A percentile compares a stretch with the other conserved stretches of the same genome.
These are phyloP conservation scores for Aspidoscelis tigris DNA, from an alignment of 2,113 vertebrate species.

Conservation along the genomic window DNA sequence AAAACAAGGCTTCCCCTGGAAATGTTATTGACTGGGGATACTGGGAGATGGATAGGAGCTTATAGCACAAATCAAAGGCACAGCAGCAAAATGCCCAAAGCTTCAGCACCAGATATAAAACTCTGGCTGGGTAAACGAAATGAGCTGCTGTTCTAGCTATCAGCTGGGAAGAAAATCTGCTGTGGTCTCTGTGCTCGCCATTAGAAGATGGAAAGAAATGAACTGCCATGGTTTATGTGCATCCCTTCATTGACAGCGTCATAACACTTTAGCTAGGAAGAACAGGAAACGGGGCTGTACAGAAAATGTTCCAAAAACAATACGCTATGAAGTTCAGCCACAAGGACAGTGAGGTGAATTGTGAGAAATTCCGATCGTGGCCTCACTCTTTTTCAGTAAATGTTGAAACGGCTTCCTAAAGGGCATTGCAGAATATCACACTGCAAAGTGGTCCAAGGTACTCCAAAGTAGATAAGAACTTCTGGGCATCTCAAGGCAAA, in stretches of 20 bases:
- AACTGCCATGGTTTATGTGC: neutral
- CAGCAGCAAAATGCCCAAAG: conserved; percentile 6
- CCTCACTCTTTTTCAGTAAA: too few species aligned
- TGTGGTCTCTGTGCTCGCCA: conserved; percentile 9
- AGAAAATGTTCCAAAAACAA: neutral
- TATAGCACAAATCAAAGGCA: conserved; percentile 9
- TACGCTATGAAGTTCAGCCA: neutral
- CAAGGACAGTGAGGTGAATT: neutral
- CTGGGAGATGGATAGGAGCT: neutral
- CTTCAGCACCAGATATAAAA: neutral
- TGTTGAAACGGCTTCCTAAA: neutral
- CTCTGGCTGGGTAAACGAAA: neutral
- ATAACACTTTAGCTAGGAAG: neutral
- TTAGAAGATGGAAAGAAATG: conserved; percentile 15
- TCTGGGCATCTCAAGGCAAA: too few species aligned
- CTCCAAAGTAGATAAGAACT: neutral
- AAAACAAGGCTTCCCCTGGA: neutral
- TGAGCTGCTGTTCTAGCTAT: neutral
- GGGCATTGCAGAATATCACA: neutral
- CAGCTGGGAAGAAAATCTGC: neutral
- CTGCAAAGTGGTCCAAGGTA: neutral
- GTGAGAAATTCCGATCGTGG: too few species aligned
- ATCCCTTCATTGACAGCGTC: conserved; percentile 1
- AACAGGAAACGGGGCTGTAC: neutral
- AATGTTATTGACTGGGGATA: neutral